Evolutionary conservation across 2,888 invertebrate genomes (phyloP).

Genomic region (Prosopocoilus inquinatus): DNA sequence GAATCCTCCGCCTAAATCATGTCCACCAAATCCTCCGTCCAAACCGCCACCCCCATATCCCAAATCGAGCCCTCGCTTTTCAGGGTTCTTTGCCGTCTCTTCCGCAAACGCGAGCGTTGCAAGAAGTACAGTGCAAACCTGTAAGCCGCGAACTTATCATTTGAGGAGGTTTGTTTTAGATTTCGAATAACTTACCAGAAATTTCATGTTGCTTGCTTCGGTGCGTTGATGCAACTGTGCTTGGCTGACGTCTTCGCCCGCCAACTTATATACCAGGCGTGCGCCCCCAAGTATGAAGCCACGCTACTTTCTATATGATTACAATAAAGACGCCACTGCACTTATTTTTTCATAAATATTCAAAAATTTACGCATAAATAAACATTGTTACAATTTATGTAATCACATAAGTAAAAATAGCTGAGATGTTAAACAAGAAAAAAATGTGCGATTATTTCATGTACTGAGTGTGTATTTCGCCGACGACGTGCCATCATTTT

Average conservation of each 20-base stretch:
- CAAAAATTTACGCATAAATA: slow-evolving; percentile 18
- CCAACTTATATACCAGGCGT: slow-evolving; percentile 16
- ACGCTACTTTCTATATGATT: slow-evolving; percentile 19
- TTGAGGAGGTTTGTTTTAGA: neutral
- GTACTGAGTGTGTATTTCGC: no score
- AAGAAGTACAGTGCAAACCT: slow-evolving; percentile 19
- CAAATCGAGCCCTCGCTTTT: slow-evolving; percentile 18
- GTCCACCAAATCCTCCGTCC: slow-evolving; percentile 17
- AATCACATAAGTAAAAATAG: no score
- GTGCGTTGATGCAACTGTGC: slow-evolving; percentile 22
- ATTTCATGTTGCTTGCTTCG: slow-evolving; percentile 26
- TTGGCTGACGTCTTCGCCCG: slow-evolving; percentile 4
- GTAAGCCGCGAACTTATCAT: neutral
- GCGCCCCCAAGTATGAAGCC: slow-evolving; percentile 22
- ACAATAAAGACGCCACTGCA: slow-evolving; percentile 14
- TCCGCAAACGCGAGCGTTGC: slow-evolving; percentile 10
- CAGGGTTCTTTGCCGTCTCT: slow-evolving; percentile 16
- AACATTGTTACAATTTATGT: neutral
- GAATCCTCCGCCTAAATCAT: slow-evolving; percentile 15
- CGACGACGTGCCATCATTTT: no score
- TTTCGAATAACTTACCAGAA: slow-evolving; percentile 17
- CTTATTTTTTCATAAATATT: slow-evolving; percentile 5
- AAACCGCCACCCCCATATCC: slow-evolving; percentile 16
- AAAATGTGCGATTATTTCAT: neutral
- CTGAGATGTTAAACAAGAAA: no score